phyloP scores from a whole-genome alignment of 1,140 invertebrate genomes.

The Adelges cooleyi region DNA sequence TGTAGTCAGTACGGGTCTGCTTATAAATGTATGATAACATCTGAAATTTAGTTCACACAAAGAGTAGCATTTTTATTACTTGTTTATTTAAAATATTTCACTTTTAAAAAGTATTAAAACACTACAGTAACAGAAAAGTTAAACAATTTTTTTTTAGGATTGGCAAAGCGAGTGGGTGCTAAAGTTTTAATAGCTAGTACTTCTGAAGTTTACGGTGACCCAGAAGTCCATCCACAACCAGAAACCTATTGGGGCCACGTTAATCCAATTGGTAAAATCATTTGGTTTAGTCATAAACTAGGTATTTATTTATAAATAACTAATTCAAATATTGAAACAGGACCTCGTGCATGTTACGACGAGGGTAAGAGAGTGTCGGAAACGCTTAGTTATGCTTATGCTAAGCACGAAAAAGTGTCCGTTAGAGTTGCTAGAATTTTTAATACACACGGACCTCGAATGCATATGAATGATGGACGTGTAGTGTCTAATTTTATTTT shows the following conservation, averaged over 20 bases:
- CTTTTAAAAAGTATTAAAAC: too few relatives aligned
- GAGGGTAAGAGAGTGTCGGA: constrained; percentile 97
- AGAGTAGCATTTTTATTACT: too few relatives aligned
- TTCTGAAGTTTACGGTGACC: constrained; percentile 97
- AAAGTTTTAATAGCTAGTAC: constrained; percentile 93
- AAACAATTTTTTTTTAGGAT: constrained; percentile 43
- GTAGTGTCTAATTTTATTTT: constrained; percentile 99
- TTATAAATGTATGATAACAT: too few relatives aligned
- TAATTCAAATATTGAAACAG: constrained; percentile 41
- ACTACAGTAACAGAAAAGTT: too few relatives aligned
- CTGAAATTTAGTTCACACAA: too few relatives aligned
- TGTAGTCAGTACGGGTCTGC: too few relatives aligned
- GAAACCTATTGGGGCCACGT: constrained; percentile 98
- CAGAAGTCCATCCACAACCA: constrained; percentile 88
- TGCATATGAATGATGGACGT: constrained; percentile 98
- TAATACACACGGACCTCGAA: constrained; percentile 98
- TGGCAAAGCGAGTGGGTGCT: constrained; percentile 88
- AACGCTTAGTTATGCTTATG: constrained; percentile 92
- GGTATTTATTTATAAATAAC: background rate
- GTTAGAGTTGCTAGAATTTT: constrained; percentile 96
- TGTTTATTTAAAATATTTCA: too few relatives aligned
- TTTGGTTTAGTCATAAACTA: too few relatives aligned
- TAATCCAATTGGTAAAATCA: constrained; percentile 89
- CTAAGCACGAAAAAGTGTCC: constrained; percentile 88
- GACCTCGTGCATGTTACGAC: constrained; percentile 94